These are phyloP conservation scores for Podargus strigoides DNA, from an alignment of 2,797 vertebrate species.

Conservation along the genomic window DNA sequence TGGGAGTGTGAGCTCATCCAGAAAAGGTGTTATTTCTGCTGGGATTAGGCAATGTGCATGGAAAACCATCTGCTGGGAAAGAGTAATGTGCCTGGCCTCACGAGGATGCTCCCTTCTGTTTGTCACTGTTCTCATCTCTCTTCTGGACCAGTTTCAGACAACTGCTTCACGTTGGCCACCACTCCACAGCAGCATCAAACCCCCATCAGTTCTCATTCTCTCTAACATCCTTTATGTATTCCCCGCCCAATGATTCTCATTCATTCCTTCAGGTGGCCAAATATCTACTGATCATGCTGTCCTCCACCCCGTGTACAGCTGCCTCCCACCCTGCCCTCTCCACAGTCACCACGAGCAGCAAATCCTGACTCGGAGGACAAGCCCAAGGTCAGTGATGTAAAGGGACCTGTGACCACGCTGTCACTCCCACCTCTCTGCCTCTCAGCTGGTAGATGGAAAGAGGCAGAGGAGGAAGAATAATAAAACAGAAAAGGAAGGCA, in stretches of 20 bases:
- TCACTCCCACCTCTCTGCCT: not conserved
- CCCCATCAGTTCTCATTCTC: not conserved
- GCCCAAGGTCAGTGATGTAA: not conserved
- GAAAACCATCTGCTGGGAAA: slow-evolving; percentile 70
- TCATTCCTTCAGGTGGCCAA: not conserved
- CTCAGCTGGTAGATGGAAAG: not conserved
- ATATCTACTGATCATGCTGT: not conserved
- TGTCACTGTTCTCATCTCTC: not conserved
- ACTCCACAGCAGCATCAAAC: not conserved
- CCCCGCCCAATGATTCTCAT: not conserved
- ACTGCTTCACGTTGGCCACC: not conserved
- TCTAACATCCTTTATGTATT: not conserved
- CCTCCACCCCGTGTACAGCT: not conserved
- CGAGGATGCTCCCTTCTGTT: not conserved
- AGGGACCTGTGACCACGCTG: not conserved
- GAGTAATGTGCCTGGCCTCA: not conserved
- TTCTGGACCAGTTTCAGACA: not conserved
- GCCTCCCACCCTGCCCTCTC: not conserved
- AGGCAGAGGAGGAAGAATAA: not conserved
- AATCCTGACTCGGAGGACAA: not conserved
- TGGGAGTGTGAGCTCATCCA: not conserved
- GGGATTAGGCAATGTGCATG: slow-evolving; percentile 73
- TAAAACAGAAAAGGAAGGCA: not conserved
- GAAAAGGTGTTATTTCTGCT: slow-evolving; percentile 33
- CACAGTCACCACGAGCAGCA: rapidly evolving